phyloP scores from a whole-genome alignment of 2,113 vertebrate species.

The Myotis davidii region DNA sequence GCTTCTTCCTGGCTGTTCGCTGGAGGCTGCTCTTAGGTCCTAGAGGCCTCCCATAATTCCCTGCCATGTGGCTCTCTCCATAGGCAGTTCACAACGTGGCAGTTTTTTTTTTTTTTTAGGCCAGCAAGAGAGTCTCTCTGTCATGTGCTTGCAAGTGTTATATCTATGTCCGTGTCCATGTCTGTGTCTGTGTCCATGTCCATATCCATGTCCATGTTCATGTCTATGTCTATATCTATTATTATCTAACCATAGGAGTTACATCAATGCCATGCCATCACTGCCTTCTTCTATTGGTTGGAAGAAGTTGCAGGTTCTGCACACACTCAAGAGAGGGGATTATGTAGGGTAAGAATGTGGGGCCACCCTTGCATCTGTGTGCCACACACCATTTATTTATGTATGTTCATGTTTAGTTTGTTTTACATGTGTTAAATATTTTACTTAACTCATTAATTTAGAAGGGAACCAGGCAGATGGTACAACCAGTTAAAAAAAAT shows the following conservation, averaged over 20 bases:
- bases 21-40: background rate
- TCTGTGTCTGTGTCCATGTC: background rate
- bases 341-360: background rate
- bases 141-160: background rate
- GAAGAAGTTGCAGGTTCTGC: background rate
- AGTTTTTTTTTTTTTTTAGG: slow-evolving; percentile 41
- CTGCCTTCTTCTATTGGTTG: background rate
- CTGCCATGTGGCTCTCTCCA: background rate
- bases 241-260: background rate
- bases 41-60: background rate
- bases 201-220: background rate
- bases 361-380: background rate
- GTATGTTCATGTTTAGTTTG: background rate
- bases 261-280: background rate
- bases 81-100: background rate
- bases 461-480: background rate
- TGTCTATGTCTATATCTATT: background rate
- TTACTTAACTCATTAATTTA: background rate
- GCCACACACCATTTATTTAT: background rate
- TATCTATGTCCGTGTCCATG: background rate
- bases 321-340: background rate
- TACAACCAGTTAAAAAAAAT: background rate
- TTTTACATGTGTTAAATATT: background rate
- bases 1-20: slow-evolving; percentile 19
- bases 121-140: background rate